Percentiles rank a stretch among this genome's conserved stretches.
These are phyloP conservation scores for Spilarctia lutea DNA, from an alignment of 2,888 invertebrate genomes.

Conservation along the genomic window DNA sequence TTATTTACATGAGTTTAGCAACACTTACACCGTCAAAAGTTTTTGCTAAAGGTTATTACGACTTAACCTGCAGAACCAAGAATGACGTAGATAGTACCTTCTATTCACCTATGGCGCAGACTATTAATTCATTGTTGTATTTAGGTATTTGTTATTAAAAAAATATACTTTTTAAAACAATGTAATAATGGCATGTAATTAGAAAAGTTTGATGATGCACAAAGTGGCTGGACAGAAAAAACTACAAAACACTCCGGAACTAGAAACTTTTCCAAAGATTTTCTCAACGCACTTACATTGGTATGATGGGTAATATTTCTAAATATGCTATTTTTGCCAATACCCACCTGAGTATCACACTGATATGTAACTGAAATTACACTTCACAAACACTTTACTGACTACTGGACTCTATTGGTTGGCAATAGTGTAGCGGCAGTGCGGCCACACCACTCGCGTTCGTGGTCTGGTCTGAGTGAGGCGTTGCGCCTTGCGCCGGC, in stretches of 20 bases:
- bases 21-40: background rate
- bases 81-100: constrained; percentile 46
- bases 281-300: background rate
- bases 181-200: background rate
- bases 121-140: background rate
- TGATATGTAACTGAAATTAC: constrained; percentile 55
- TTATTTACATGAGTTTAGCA: background rate
- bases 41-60: background rate
- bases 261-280: background rate
- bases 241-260: background rate
- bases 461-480: constrained; percentile 73
- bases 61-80: constrained; percentile 11
- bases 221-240: background rate
- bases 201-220: background rate
- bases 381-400: constrained; percentile 63
- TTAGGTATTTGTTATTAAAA: background rate
- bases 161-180: background rate
- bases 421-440: constrained; percentile 57
- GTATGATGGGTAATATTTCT: background rate
- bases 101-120: constrained; percentile 19
- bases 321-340: constrained; percentile 11
- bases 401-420: constrained; percentile 56
- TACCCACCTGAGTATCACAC: constrained; percentile 69
- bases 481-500: constrained; percentile 74
- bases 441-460: constrained; percentile 72